Conservation (phyloP, 2,888 invertebrate genomes). For the Cephonodes hylas region DNA sequence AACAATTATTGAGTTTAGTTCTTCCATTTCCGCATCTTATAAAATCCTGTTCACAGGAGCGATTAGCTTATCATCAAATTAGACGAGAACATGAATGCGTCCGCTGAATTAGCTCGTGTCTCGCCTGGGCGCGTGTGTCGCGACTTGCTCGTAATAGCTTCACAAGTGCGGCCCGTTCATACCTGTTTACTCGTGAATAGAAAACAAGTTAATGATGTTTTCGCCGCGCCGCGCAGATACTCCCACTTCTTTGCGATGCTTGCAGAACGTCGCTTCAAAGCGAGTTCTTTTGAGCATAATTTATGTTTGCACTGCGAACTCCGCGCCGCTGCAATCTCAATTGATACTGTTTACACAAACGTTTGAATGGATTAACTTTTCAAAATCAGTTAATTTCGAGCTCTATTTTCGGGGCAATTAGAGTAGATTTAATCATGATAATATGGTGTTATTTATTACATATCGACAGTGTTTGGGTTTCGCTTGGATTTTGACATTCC, state of each 20-base stretch:
- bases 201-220: constrained; percentile 17
- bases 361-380: too few relatives aligned
- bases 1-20: too few relatives aligned
- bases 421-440: too few relatives aligned
- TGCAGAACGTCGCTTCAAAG: neutral
- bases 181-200: constrained; percentile 14
- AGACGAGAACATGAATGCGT: neutral
- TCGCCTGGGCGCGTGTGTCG: constrained; percentile 6
- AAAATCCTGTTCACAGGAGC: too few relatives aligned
- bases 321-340: neutral
- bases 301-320: neutral
- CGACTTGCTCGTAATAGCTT: constrained; percentile 6
- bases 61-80: neutral
- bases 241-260: neutral
- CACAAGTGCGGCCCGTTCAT: constrained; percentile 12
- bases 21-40: too few relatives aligned
- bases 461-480: too few relatives aligned
- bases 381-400: too few relatives aligned
- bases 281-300: neutral
- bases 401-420: too few relatives aligned
- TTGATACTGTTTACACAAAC: neutral
- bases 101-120: neutral
- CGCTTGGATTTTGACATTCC: too few relatives aligned
- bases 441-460: too few relatives aligned
- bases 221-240: neutral